Base-by-base conservation (phyloP, 2,113 vertebrate species). In the Nematolebias whitei region DNA sequence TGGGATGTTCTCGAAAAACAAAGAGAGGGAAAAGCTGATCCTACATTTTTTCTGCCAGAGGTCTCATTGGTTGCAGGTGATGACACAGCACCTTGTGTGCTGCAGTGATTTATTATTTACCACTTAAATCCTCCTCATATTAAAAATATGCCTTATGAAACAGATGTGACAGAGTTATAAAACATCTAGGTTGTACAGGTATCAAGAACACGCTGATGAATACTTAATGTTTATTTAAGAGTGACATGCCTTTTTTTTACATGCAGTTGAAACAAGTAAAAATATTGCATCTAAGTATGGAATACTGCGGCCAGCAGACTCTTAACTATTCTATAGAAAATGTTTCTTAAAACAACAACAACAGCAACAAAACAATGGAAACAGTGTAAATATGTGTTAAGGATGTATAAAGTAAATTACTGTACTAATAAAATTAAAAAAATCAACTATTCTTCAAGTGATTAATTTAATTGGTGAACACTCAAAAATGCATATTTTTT, bases 41-140 rank as follows among this genome's bases (percentile, higher is more conserved):
- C 40, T 60, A 77, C 79, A 43, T 69, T 88, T 90, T 85, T 57
- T 41, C 35, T 65, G 84, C 77, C 80, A 82, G 81, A 78, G 68
- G 74, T 79, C 68, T 49, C 47, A 39, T 26, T 41, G 26, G 60
- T 73, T 83, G 74, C 69, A 71, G 76, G 84, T 87, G 89, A 89
- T 90, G 85, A 90, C 82, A 82, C 80, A 83, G 88, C 86, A 85
- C 26, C 63, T 91, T 23, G 52, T 88, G 57, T 22, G 55, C 72
- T 2, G 41, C 40, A 48, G 40, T 90, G 87, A 91, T 89, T 89
- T 88, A 91, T 92, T 76, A 87, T 59, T 76, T 26, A 23, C 48
- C 64, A 85, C 64, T 63, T 56, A 47, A 79, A 78, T 71, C 54
- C 63, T 61, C 22, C 71, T 56, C 71, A 78, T 69, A 82, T 85